These are phyloP conservation scores for Myotis lucifugus DNA, from an alignment of 2,113 vertebrate genomes.

Conservation along the genomic window DNA sequence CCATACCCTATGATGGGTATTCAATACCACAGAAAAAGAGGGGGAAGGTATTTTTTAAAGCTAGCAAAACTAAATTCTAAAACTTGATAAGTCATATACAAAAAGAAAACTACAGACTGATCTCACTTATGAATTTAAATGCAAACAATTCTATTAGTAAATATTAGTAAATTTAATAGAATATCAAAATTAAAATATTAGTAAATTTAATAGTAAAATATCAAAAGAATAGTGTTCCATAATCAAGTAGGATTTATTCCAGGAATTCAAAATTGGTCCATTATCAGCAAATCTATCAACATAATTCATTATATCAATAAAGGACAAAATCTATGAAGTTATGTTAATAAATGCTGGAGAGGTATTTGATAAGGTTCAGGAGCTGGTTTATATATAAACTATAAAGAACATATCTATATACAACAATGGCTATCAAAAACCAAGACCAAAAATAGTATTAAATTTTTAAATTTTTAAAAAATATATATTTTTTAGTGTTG, in stretches of 20 bases:
- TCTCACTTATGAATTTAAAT: not conserved
- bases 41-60: not conserved
- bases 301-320: not conserved
- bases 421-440: not conserved
- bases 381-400: not conserved
- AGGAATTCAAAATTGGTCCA: not conserved
- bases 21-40: not conserved
- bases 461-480: not conserved
- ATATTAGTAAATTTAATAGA: not conserved
- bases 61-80: not conserved
- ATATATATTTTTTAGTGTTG: too few relatives aligned
- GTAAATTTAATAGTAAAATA: not conserved
- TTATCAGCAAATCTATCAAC: not conserved
- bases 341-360: not conserved
- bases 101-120: not conserved
- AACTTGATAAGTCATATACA: not conserved
- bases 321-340: not conserved
- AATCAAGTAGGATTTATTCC: not conserved
- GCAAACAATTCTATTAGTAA: not conserved
- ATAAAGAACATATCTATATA: not conserved
- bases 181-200: not conserved
- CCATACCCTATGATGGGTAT: not conserved
- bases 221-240: not conserved
- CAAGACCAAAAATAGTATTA: not conserved
- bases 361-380: not conserved